Conservation (phyloP, 2,888 invertebrate species). For the Perizoma affinitatum region DNA sequence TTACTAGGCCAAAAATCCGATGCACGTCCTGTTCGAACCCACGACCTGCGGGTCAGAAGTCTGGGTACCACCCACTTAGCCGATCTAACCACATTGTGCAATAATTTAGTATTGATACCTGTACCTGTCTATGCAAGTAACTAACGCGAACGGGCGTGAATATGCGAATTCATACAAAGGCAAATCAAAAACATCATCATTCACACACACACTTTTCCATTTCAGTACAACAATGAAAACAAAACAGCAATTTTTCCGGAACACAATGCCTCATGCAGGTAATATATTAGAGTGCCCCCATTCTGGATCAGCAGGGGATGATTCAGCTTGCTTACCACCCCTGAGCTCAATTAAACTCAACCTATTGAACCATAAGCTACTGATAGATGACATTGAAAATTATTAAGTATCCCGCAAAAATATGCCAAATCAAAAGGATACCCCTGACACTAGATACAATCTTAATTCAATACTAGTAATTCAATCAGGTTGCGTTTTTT, state of each 20-base stretch:
- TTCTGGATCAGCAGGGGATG: conserved; percentile 27
- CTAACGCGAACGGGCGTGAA: no score
- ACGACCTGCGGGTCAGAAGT: no score
- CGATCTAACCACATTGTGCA: no score
- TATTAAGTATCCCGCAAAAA: not conserved
- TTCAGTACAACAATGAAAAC: conserved; percentile 18
- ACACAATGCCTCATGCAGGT: conserved; percentile 27
- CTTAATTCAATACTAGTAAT: no score
- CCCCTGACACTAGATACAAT: no score
- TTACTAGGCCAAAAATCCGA: no score
- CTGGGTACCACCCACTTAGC: no score
- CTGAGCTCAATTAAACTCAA: conserved; percentile 3
- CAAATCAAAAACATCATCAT: conserved; percentile 1
- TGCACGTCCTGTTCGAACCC: no score
- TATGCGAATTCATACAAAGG: no score
- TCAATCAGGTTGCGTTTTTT: not conserved
- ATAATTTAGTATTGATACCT: no score
- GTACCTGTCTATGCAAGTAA: no score
- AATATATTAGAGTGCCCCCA: conserved; percentile 32
- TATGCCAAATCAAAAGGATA: not conserved
- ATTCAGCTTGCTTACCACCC: conserved; percentile 21
- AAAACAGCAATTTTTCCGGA: conserved; percentile 19
- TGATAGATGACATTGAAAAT: no score
- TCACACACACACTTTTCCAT: conserved; percentile 10
- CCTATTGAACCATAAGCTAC: not conserved